Evolutionary conservation across 2,888 invertebrate species (phyloP).

Genomic region (Empis stercorea): DNA sequence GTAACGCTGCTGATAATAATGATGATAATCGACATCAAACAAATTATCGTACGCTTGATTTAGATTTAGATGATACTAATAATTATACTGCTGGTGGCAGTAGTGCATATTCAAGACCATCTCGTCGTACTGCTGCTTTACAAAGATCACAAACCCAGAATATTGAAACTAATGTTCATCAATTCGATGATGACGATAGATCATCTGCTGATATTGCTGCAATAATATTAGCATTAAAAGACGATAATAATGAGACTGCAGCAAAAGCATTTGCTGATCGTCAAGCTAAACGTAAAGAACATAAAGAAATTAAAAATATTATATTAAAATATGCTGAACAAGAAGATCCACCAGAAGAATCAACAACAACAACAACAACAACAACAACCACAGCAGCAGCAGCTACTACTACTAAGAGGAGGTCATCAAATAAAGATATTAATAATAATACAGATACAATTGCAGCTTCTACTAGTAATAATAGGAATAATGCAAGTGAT

Average conservation of each 20-base stretch:
- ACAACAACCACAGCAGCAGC: constrained; percentile 46
- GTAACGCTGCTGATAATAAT: constrained; percentile 17
- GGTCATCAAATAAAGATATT: constrained; percentile 10
- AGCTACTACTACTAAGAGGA: constrained; percentile 2
- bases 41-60: constrained; percentile 6
- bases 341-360: constrained; percentile 45
- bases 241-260: constrained; percentile 36
- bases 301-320: constrained; percentile 70
- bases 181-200: constrained; percentile 35
- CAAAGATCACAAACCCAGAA: constrained; percentile 22
- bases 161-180: constrained; percentile 22
- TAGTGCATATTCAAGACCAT: background rate
- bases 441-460: constrained; percentile 1
- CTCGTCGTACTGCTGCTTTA: constrained; percentile 6
- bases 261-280: constrained; percentile 48
- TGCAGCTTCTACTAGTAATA: constrained; percentile 1
- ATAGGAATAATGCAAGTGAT: constrained; percentile 4
- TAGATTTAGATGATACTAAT: constrained; percentile 3
- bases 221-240: constrained; percentile 34
- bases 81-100: background rate
- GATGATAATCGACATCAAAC: no score
- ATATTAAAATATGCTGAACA: constrained; percentile 72
- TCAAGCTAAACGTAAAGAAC: constrained; percentile 66
- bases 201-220: constrained; percentile 43
- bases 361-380: constrained; percentile 33